Percentiles rank a stretch among this genome's conserved stretches.
phyloP scores from a whole-genome alignment of 2,888 invertebrate species.

The Atrina japonica region DNA sequence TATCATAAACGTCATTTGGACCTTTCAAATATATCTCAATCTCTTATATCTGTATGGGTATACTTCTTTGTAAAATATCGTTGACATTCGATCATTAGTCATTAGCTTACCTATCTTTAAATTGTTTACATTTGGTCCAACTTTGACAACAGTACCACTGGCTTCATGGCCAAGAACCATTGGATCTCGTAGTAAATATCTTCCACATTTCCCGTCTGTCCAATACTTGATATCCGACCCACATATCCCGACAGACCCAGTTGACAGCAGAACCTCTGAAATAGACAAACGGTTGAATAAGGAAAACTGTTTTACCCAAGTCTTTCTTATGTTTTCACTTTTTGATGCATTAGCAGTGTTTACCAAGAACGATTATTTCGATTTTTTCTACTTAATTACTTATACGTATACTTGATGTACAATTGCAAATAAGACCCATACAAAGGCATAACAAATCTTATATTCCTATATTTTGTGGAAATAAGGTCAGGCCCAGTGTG shows the following conservation, averaged over 20 bases:
- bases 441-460: too few species aligned
- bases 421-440: too few species aligned
- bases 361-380: not conserved
- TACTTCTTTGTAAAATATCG: too few species aligned
- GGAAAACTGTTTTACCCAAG: not conserved
- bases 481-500: too few species aligned
- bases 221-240: conserved; percentile 74
- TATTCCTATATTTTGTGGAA: too few species aligned
- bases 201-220: conserved; percentile 65
- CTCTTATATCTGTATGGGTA: too few species aligned
- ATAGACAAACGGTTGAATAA: not conserved
- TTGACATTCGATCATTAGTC: too few species aligned
- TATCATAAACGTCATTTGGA: too few species aligned
- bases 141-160: conserved; percentile 63
- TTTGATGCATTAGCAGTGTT: too few species aligned
- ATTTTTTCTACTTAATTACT: not conserved
- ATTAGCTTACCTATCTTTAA: conserved; percentile 62
- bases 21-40: too few species aligned
- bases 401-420: not conserved
- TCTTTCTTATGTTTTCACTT: too few species aligned
- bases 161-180: conserved; percentile 73
- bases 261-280: conserved; percentile 61
- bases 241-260: conserved; percentile 67
- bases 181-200: conserved; percentile 58
- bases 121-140: conserved; percentile 61